Conservation (phyloP, 2,888 invertebrate genomes). For the Polyommatus icarus region DNA sequence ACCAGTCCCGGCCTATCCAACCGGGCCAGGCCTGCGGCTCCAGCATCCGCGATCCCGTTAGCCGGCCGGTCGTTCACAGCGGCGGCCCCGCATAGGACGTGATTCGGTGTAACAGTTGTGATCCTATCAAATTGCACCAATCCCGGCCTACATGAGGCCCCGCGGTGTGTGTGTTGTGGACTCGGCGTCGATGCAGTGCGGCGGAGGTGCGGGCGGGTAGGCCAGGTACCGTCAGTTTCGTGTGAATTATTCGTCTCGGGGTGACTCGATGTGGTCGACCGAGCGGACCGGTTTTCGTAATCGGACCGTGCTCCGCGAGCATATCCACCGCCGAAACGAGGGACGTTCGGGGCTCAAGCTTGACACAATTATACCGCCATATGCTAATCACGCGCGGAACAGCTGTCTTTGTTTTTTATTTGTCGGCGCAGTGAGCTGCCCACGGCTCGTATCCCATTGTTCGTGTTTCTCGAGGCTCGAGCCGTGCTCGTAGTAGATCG, state of each 20-base stretch:
- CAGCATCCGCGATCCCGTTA: conserved; percentile 78
- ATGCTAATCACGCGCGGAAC: conserved; percentile 36
- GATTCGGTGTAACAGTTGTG: conserved; percentile 79
- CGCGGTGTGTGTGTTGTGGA: conserved; percentile 49
- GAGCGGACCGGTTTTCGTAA: conserved; percentile 69
- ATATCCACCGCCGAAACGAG: conserved; percentile 56
- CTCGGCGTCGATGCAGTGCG: neutral
- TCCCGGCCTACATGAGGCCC: conserved; percentile 80
- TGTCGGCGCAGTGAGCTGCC: conserved; percentile 29
- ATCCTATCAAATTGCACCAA: conserved; percentile 78
- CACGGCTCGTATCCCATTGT: conserved; percentile 39
- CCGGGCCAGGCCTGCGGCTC: conserved; percentile 75
- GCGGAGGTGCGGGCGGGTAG: neutral
- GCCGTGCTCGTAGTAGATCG: conserved; percentile 41
- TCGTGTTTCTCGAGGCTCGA: conserved; percentile 37
- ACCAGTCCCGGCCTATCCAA: conserved; percentile 82
- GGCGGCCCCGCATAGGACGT: conserved; percentile 78
- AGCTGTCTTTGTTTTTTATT: conserved; percentile 46
- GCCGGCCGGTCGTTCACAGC: conserved; percentile 74
- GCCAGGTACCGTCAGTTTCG: conserved; percentile 52
- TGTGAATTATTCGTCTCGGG: conserved; percentile 66
- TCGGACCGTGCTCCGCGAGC: conserved; percentile 52
- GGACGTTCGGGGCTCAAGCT: conserved; percentile 47
- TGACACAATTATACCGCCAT: conserved; percentile 23
- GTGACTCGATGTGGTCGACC: conserved; percentile 65